A percentile compares a stretch with the other conserved stretches of the same genome.
Conservation (phyloP, 2,797 vertebrate species). For the Crenuchus spilurus region DNA sequence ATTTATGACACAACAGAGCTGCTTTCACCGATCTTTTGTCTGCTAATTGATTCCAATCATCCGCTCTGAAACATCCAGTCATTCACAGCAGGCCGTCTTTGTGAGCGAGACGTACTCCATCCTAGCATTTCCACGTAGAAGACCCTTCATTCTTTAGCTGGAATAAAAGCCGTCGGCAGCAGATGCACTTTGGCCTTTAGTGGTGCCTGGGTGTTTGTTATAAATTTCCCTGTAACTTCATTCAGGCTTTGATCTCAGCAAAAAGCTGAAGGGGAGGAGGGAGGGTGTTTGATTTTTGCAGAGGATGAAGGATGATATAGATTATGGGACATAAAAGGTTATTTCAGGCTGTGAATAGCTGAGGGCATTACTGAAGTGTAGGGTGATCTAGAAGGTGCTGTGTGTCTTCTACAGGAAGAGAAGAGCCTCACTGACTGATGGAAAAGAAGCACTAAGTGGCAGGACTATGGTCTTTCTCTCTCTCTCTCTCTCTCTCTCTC, state of each 20-base stretch:
- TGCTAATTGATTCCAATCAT: constrained; percentile 62
- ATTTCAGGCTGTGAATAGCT: constrained; percentile 57
- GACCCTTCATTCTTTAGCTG: constrained; percentile 42
- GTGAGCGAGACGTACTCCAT: constrained; percentile 10
- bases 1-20: constrained; percentile 40
- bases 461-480: constrained; percentile 20
- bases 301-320: constrained; percentile 59
- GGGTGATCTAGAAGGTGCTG: constrained; percentile 55
- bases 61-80: constrained; percentile 26
- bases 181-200: constrained; percentile 53
- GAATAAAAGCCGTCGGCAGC: constrained; percentile 45
- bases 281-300: constrained; percentile 61
- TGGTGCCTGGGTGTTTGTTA: constrained; percentile 67
- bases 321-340: constrained; percentile 51
- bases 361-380: constrained; percentile 60
- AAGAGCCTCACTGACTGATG: constrained; percentile 35
- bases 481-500: not conserved
- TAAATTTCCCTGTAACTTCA: constrained; percentile 63
- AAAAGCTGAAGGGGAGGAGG: constrained; percentile 48
- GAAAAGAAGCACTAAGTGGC: constrained; percentile 17
- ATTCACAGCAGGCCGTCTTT: constrained; percentile 28
- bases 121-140: constrained; percentile 4
- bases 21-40: constrained; percentile 52
- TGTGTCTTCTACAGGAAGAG: constrained; percentile 14
- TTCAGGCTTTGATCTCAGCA: constrained; percentile 72